Conservation (phyloP, 1,140 invertebrate genomes). For the Diorhabda carinulata region DNA sequence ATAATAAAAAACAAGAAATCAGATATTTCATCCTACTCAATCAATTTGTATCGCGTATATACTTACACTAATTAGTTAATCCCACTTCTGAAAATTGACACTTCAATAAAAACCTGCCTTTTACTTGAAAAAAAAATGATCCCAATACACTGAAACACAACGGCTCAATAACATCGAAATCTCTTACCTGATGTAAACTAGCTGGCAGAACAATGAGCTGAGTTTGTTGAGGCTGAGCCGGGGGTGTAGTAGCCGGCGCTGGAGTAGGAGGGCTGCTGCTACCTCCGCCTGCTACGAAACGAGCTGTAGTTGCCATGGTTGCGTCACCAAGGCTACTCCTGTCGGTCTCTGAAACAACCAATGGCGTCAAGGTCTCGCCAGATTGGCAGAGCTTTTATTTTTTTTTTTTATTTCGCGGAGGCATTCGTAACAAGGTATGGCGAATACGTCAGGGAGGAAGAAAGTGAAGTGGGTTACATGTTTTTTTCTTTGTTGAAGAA, state of each 20-base stretch:
- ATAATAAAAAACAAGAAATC: too few relatives aligned
- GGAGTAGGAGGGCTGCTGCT: slow-evolving; percentile 43
- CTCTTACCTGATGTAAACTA: slow-evolving; percentile 47
- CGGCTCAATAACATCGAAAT: slow-evolving; percentile 7
- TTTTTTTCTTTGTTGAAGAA: background rate
- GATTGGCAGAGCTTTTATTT: background rate
- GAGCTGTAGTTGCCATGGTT: slow-evolving; percentile 48
- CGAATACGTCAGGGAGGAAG: background rate
- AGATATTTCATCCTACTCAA: too few relatives aligned
- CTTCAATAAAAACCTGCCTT: too few relatives aligned
- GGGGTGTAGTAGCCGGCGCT: slow-evolving; percentile 43
- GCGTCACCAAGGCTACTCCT: slow-evolving; percentile 45
- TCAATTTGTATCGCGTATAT: too few relatives aligned
- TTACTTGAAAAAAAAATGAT: too few relatives aligned
- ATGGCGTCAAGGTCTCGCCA: slow-evolving; percentile 9
- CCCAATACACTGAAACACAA: background rate
- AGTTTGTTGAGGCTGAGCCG: slow-evolving; percentile 42
- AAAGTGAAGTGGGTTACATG: background rate
- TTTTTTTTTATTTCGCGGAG: background rate
- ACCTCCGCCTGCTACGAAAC: slow-evolving; percentile 45
- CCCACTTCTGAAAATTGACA: too few relatives aligned
- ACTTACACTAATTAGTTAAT: too few relatives aligned
- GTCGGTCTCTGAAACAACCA: slow-evolving; percentile 38
- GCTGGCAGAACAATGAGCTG: slow-evolving; percentile 48
- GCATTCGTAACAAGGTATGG: background rate